Percentiles rank a stretch among this genome's conserved stretches.
Conservation (phyloP, 2,888 invertebrate species). For the Conistra vaccinii region DNA sequence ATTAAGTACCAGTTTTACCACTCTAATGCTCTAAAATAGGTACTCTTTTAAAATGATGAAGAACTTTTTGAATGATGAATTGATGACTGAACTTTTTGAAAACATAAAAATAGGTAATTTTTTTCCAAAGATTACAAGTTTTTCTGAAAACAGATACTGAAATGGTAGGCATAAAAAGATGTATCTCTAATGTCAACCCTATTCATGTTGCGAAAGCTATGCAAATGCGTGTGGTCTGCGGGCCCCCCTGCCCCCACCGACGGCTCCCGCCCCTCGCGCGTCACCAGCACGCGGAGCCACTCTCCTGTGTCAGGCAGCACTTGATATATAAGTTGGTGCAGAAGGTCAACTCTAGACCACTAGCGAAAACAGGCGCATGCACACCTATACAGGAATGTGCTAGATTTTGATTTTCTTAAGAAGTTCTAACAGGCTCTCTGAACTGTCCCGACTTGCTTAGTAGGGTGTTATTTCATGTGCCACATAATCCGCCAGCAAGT, state of each 20-base stretch:
- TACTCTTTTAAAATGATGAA: neutral
- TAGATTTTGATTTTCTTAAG: neutral
- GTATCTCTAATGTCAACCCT: slow-evolving; percentile 17
- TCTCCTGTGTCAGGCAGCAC: slow-evolving; percentile 6
- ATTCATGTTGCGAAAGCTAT: slow-evolving; percentile 21
- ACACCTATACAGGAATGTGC: too few species aligned
- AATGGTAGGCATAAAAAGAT: neutral
- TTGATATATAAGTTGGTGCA: neutral
- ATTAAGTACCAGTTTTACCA: neutral
- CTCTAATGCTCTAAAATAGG: too few species aligned
- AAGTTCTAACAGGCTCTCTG: too few species aligned
- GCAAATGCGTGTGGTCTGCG: slow-evolving; percentile 48
- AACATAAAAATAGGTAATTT: neutral
- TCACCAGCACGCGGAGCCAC: slow-evolving; percentile 15
- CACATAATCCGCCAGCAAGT: too few species aligned
- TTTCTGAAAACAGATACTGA: neutral
- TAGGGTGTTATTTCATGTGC: too few species aligned
- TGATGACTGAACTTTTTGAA: neutral
- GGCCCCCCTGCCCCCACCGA: neutral
- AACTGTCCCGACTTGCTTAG: too few species aligned
- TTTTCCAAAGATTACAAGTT: neutral
- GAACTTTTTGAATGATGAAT: neutral
- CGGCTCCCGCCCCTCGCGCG: neutral
- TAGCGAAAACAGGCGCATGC: neutral
- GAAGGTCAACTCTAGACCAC: neutral